Percentiles rank a stretch among this genome's conserved stretches.
These are phyloP conservation scores for Maccullochella peelii DNA, from an alignment of 2,113 vertebrate species.

Conservation along the genomic window DNA sequence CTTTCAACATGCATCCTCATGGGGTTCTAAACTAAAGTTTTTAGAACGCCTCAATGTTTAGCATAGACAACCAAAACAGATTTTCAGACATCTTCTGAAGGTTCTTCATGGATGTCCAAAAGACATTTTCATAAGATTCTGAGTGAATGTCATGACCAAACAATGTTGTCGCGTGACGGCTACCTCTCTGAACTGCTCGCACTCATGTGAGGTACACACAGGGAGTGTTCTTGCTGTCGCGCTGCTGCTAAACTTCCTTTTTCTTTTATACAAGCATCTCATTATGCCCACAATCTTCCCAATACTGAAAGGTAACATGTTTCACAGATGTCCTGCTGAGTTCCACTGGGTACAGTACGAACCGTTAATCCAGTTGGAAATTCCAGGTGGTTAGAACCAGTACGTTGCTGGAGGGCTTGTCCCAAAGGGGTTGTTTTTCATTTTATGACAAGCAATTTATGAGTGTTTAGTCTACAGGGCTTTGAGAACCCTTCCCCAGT, in stretches of 20 bases:
- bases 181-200: too few relatives aligned
- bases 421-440: conserved; percentile 35
- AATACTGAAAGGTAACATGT: background rate
- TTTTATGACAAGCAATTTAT: conserved; percentile 26
- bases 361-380: conserved; percentile 12
- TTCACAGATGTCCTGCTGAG: conserved; percentile 1
- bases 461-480: conserved; percentile 10
- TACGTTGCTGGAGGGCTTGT: conserved; percentile 11
- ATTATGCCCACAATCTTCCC: background rate
- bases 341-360: background rate
- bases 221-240: too few relatives aligned
- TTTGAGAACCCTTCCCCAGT: background rate
- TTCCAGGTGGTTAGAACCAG: conserved; percentile 32
- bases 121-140: background rate
- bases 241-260: background rate
- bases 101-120: background rate
- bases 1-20: background rate
- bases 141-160: background rate
- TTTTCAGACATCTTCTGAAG: background rate
- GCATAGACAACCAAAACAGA: background rate
- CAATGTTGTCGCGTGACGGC: too few relatives aligned
- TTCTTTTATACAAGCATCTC: background rate
- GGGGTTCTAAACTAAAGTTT: background rate
- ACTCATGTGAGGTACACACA: too few relatives aligned
- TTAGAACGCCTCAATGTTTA: background rate